A percentile compares a stretch with the other conserved stretches of the same genome.
Evolutionary conservation across 2,113 vertebrate species (phyloP).

Genomic region (Sitta europaea): DNA sequence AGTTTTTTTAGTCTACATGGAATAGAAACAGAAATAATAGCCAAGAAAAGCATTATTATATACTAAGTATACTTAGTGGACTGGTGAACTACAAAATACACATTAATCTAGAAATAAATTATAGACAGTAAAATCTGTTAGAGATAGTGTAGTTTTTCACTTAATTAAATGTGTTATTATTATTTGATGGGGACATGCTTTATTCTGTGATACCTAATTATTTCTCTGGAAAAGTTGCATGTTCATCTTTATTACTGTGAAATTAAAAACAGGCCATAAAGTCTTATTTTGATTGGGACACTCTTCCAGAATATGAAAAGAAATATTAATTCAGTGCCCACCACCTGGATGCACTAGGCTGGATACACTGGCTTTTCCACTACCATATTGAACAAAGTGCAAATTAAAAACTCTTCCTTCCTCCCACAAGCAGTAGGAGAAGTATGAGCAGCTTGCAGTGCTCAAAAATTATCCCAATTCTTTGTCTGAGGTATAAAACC

Average conservation of each 20-base stretch:
- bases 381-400: background rate
- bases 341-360: background rate
- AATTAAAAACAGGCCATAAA: background rate
- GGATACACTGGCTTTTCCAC: background rate
- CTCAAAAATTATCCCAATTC: background rate
- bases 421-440: background rate
- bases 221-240: background rate
- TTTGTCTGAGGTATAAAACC: background rate
- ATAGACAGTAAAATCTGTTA: background rate
- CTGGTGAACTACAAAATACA: background rate
- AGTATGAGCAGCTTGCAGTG: background rate
- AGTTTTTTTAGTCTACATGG: background rate
- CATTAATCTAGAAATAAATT: background rate
- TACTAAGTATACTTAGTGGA: background rate
- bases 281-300: background rate
- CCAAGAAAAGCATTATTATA: background rate
- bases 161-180: background rate
- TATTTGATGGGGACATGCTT: background rate
- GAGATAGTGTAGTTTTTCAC: background rate
- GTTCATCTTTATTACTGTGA: constrained; percentile 6
- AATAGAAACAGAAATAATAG: background rate
- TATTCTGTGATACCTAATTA: background rate
- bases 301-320: background rate
- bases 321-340: background rate
- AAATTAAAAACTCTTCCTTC: background rate